Evolutionary conservation across 2,888 invertebrate species (phyloP).

Genomic region (Cosmopolites sordidus): DNA sequence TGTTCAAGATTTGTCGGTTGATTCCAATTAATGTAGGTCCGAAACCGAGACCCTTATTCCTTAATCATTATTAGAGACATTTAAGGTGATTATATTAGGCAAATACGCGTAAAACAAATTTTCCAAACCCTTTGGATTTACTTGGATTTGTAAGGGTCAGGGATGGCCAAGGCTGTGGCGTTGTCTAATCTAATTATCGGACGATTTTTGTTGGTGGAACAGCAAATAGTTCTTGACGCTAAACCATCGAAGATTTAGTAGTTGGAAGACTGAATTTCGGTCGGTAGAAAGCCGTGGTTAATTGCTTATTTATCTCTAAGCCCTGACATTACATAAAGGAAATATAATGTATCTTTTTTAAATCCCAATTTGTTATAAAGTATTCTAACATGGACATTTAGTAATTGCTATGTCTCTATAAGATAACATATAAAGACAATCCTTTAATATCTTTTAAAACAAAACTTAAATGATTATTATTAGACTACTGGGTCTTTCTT

Average conservation of each 20-base stretch:
- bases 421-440: no score
- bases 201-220: conserved; percentile 14
- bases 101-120: conserved; percentile 24
- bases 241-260: conserved; percentile 10
- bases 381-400: no score
- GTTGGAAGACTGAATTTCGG: neutral
- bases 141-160: conserved; percentile 20
- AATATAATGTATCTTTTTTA: no score
- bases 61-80: conserved; percentile 24
- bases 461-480: no score
- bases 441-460: no score
- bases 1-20: conserved; percentile 13
- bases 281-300: no score
- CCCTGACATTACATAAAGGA: no score
- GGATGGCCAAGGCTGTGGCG: conserved; percentile 14
- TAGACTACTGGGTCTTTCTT: no score
- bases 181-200: conserved; percentile 23
- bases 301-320: no score
- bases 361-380: no score
- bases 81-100: conserved; percentile 25
- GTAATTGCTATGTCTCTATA: no score
- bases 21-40: conserved; percentile 23
- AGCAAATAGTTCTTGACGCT: conserved; percentile 18
- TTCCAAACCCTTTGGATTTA: conserved; percentile 21
- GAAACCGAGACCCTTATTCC: conserved; percentile 17